These are phyloP conservation scores for Zoroaster sp. DNA, from an alignment of 53 echinoderm and acorn worm genomes.

Conservation along the genomic window DNA sequence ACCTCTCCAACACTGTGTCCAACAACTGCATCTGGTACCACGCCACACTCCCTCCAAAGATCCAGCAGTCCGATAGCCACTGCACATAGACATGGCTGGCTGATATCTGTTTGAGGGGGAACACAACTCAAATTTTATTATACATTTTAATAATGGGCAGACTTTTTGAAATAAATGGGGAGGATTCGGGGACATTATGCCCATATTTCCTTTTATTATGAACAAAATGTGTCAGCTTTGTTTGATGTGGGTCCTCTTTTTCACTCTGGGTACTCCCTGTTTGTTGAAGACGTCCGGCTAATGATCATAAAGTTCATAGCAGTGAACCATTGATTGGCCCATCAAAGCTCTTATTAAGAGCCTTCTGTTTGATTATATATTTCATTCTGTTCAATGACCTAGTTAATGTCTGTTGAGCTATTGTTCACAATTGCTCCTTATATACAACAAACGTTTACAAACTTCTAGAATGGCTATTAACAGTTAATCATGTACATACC, in stretches of 20 bases:
- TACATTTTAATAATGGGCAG: too few relatives aligned
- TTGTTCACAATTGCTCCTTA: not conserved
- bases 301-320: too few relatives aligned
- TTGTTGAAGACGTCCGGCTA: too few relatives aligned
- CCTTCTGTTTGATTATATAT: too few relatives aligned
- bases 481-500: constrained; percentile 35
- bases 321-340: too few relatives aligned
- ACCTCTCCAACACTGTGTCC: constrained; percentile 98
- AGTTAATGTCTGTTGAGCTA: not conserved
- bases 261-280: too few relatives aligned
- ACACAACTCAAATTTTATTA: constrained; percentile 1
- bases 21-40: constrained; percentile 90
- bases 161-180: not conserved
- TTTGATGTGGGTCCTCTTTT: too few relatives aligned
- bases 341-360: too few relatives aligned
- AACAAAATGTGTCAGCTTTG: too few relatives aligned
- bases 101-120: constrained; percentile 66
- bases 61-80: constrained; percentile 92
- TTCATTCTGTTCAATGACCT: not conserved
- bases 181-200: not conserved
- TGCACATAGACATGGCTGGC: constrained; percentile 91
- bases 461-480: too few relatives aligned
- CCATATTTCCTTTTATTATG: not conserved
- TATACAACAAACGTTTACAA: too few relatives aligned
- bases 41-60: constrained; percentile 85